Percentiles rank a stretch among this genome's conserved stretches.
Conservation (phyloP, 2,888 invertebrate species). For the Hyposoter didymator region DNA sequence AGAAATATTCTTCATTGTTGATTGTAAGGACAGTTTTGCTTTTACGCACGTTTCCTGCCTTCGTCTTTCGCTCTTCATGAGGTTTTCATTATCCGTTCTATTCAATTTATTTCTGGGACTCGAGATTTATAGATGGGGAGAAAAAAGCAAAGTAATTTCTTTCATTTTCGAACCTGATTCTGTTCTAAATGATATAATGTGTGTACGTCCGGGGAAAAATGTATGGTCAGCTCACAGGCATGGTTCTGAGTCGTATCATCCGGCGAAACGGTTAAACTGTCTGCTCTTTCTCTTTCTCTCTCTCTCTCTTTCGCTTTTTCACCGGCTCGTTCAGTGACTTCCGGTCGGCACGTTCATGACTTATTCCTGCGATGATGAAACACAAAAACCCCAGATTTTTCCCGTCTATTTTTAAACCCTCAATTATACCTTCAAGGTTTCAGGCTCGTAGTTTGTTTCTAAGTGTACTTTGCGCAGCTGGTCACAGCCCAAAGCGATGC, state of each 20-base stretch:
- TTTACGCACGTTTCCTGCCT: background rate
- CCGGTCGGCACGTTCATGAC: constrained; percentile 28
- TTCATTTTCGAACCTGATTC: constrained; percentile 56
- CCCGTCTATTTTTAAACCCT: constrained; percentile 27
- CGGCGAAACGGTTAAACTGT: constrained; percentile 21
- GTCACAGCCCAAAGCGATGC: background rate
- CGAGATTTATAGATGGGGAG: constrained; percentile 20
- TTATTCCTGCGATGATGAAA: constrained; percentile 60
- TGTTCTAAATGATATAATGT: constrained; percentile 38
- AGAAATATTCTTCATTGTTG: constrained; percentile 49
- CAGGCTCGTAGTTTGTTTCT: constrained; percentile 42
- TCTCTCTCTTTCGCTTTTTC: background rate
- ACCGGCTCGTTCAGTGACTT: constrained; percentile 33
- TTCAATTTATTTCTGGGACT: constrained; percentile 59
- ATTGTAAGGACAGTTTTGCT: background rate
- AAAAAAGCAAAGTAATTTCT: constrained; percentile 13
- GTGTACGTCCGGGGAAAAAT: constrained; percentile 41
- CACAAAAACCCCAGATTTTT: constrained; percentile 56
- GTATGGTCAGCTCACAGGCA: constrained; percentile 51
- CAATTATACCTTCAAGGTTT: constrained; percentile 43
- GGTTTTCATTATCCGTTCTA: background rate
- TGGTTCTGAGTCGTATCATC: constrained; percentile 37
- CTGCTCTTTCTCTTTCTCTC: constrained; percentile 18
- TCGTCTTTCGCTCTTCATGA: background rate
- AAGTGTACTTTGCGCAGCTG: constrained; percentile 17